These are phyloP conservation scores for Phoeniculus purpureus DNA, from an alignment of 2,797 vertebrate genomes.

Conservation along the genomic window DNA sequence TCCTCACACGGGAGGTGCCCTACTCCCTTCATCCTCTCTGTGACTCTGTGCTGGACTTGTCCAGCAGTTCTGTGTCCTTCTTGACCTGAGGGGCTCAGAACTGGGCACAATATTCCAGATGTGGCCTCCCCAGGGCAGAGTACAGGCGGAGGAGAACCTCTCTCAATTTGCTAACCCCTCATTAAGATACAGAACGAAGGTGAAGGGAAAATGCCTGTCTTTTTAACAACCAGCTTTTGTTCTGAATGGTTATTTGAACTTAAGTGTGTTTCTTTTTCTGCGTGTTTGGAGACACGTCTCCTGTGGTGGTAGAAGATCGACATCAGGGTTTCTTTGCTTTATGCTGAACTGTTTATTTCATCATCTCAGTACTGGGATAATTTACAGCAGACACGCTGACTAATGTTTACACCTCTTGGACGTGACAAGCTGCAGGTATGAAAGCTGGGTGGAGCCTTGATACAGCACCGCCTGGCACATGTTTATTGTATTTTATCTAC, in stretches of 20 bases:
- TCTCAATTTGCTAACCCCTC: too few relatives aligned
- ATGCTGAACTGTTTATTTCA: neutral
- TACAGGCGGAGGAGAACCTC: too few relatives aligned
- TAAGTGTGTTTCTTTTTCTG: neutral
- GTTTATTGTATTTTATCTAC: neutral
- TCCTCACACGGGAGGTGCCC: too few relatives aligned
- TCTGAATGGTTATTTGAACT: neutral
- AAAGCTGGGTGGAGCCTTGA: neutral
- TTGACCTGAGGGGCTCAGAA: too few relatives aligned
- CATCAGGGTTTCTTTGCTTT: neutral
- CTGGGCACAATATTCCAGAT: too few relatives aligned
- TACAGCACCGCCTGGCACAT: neutral
- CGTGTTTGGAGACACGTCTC: neutral
- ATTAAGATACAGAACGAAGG: neutral
- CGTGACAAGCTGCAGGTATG: constrained; percentile 17
- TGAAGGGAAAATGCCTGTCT: neutral
- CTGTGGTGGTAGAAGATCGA: neutral
- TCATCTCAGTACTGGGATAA: neutral
- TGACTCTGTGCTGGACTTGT: too few relatives aligned
- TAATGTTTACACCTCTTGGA: constrained; percentile 6
- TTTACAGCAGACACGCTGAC: neutral
- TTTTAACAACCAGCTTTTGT: neutral
- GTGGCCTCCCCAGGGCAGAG: too few relatives aligned
- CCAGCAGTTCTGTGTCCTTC: too few relatives aligned
- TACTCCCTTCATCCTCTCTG: too few relatives aligned